phyloP scores from a whole-genome alignment of 2,888 invertebrate species.

The Euphydryas editha region DNA sequence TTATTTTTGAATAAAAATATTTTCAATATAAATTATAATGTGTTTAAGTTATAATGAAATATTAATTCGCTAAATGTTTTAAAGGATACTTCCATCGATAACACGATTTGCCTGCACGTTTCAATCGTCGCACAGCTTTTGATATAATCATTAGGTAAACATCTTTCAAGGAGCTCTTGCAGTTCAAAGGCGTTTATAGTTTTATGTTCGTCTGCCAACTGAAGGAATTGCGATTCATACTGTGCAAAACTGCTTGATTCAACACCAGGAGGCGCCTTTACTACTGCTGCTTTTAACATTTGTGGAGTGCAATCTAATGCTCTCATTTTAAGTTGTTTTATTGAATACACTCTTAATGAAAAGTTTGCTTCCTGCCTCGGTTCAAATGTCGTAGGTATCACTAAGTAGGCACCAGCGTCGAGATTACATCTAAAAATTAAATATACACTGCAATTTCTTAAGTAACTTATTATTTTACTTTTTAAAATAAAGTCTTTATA shows the following conservation, averaged over 20 bases:
- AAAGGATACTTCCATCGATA: constrained; percentile 94
- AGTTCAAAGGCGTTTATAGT: constrained; percentile 96
- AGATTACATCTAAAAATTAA: constrained; percentile 85
- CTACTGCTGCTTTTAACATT: constrained; percentile 88
- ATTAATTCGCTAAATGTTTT: neutral
- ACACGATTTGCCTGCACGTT: constrained; percentile 94
- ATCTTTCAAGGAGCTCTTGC: constrained; percentile 94
- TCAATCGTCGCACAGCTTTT: constrained; percentile 97
- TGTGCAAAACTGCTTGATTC: constrained; percentile 91
- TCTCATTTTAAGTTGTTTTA: constrained; percentile 90
- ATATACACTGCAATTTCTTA: neutral
- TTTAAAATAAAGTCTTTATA: no score
- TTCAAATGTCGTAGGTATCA: constrained; percentile 96
- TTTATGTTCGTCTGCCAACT: constrained; percentile 94
- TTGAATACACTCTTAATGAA: constrained; percentile 91
- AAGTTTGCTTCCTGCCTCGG: constrained; percentile 95
- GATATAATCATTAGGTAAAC: constrained; percentile 96
- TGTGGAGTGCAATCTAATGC: constrained; percentile 87
- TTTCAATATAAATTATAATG: no score
- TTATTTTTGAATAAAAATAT: no score
- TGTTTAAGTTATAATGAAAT: no score
- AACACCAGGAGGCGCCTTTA: constrained; percentile 88
- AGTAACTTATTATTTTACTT: no score
- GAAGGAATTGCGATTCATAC: constrained; percentile 95
- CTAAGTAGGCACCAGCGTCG: constrained; percentile 91